Conservation (phyloP, 2,797 vertebrate species). For the Sebastes jordani region DNA sequence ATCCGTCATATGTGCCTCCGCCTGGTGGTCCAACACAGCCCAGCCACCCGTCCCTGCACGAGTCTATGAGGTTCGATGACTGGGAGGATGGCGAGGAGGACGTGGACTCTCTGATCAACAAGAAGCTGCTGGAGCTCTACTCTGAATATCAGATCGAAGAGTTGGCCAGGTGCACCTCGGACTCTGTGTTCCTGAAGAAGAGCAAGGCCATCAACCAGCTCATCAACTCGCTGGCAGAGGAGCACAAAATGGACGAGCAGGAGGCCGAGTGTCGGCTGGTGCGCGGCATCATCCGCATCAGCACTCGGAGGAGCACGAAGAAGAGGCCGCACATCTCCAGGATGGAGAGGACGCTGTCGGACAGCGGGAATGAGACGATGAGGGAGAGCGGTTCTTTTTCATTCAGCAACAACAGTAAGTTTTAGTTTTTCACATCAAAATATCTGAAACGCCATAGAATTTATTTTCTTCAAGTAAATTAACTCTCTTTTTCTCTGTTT, state of each 20-base stretch:
- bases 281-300: constrained; percentile 95
- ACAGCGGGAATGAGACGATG: constrained; percentile 95
- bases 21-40: background rate
- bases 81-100: constrained; percentile 87
- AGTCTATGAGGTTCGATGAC: constrained; percentile 84
- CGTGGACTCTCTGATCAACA: constrained; percentile 91
- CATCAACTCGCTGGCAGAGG: constrained; percentile 93
- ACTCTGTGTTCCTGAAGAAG: constrained; percentile 94
- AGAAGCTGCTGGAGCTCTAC: constrained; percentile 95
- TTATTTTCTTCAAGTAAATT: background rate
- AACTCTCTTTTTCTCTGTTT: constrained; percentile 6
- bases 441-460: background rate
- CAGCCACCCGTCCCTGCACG: constrained; percentile 64
- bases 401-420: constrained; percentile 91
- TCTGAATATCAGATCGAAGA: constrained; percentile 96
- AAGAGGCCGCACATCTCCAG: constrained; percentile 35
- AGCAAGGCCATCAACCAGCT: constrained; percentile 94
- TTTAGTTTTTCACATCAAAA: background rate
- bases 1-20: constrained; percentile 32
- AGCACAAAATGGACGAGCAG: constrained; percentile 94
- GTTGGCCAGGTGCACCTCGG: constrained; percentile 93
- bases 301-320: constrained; percentile 89
- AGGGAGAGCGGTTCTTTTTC: constrained; percentile 79
- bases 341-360: constrained; percentile 80
- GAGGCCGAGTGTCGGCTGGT: constrained; percentile 94